Percentiles rank a stretch among this genome's conserved stretches.
phyloP scores from a whole-genome alignment of 2,888 invertebrate species.

The Drosophila helvetica region DNA sequence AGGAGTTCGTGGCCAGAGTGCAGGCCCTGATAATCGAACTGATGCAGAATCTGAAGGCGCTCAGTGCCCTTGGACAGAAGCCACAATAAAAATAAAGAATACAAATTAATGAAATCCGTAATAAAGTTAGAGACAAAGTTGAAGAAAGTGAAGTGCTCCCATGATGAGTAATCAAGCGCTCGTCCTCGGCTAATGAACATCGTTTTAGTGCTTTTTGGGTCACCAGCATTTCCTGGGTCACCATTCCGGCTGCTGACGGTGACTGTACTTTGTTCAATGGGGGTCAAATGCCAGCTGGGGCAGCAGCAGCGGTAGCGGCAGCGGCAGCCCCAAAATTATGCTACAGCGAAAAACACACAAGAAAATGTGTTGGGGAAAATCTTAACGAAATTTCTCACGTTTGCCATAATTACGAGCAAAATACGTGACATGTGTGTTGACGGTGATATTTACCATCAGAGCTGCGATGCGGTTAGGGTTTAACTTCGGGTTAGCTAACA shows the following conservation, averaged over 20 bases:
- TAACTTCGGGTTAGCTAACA: background rate
- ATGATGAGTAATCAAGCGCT: background rate
- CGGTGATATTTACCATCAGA: constrained; percentile 63
- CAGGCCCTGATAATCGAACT: constrained; percentile 46
- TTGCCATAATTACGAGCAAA: constrained; percentile 80
- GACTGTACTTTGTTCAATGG: constrained; percentile 32
- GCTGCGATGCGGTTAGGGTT: constrained; percentile 1
- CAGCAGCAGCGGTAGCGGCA: constrained; percentile 17
- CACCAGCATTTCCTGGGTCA: background rate
- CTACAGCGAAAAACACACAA: constrained; percentile 9
- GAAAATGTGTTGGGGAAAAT: constrained; percentile 72
- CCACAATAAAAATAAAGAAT: background rate
- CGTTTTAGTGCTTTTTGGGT: background rate
- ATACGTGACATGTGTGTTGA: constrained; percentile 80
- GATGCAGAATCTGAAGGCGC: constrained; percentile 3
- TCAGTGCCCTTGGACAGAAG: background rate
- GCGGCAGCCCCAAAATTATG: constrained; percentile 71
- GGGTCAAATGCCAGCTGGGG: constrained; percentile 32
- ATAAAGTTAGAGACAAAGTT: background rate
- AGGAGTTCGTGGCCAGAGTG: constrained; percentile 47
- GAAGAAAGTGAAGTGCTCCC: background rate
- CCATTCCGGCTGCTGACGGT: background rate
- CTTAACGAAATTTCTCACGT: constrained; percentile 81
- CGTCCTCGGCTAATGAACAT: background rate
- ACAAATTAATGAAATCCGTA: background rate